A percentile compares a stretch with the other conserved stretches of the same genome.
Conservation (phyloP, 2,888 invertebrate genomes). For the Nomada hirtipes region DNA sequence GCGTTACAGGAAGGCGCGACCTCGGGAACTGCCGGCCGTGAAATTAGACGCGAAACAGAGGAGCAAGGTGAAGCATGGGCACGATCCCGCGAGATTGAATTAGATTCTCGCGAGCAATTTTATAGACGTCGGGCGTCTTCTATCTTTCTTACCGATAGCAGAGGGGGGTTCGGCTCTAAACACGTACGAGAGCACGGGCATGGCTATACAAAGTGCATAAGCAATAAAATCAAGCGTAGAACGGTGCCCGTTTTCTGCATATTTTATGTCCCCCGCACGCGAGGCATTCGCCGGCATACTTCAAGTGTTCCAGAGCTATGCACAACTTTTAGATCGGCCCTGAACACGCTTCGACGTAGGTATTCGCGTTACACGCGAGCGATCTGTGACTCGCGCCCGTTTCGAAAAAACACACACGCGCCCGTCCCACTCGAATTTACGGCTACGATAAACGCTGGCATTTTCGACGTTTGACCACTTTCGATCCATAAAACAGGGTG, state of each 20-base stretch:
- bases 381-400: neutral
- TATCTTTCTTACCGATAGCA: conserved; percentile 18
- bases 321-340: conserved; percentile 49
- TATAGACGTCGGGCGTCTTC: conserved; percentile 32
- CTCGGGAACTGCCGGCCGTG: conserved; percentile 21
- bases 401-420: neutral
- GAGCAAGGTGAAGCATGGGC: neutral
- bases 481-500: neutral
- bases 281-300: conserved; percentile 53
- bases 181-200: conserved; percentile 37
- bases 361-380: neutral
- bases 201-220: conserved; percentile 50
- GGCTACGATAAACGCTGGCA: neutral
- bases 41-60: conserved; percentile 32
- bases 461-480: neutral
- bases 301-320: conserved; percentile 49
- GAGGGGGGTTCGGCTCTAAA: conserved; percentile 47
- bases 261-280: conserved; percentile 60
- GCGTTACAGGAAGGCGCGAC: neutral
- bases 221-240: conserved; percentile 68
- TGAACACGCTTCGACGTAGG: conserved; percentile 14
- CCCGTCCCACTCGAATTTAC: neutral
- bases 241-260: conserved; percentile 68
- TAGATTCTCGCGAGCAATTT: conserved; percentile 46
- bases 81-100: conserved; percentile 47